phyloP scores from a whole-genome alignment of 92 coral and sea anemone genomes.

The Desmophyllum pertusum region DNA sequence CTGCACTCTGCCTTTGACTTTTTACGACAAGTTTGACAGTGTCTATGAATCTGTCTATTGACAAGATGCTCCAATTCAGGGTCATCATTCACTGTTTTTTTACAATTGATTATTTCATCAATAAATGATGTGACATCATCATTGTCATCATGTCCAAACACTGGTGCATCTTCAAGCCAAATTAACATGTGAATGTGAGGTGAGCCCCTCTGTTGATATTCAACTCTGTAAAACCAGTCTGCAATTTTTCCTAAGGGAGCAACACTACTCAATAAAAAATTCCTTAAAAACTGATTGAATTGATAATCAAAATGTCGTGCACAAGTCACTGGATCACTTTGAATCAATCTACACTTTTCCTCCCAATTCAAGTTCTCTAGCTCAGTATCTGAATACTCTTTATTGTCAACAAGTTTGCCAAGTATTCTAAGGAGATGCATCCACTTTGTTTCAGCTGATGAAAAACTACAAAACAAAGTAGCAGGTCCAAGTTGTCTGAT shows the following conservation, averaged over 20 bases:
- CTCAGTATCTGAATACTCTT: too few relatives aligned
- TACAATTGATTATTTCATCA: neutral
- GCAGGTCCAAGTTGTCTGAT: too few relatives aligned
- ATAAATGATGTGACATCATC: too few relatives aligned
- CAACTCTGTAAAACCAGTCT: neutral
- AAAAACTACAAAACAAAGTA: too few relatives aligned
- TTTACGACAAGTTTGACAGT: constrained; percentile 31
- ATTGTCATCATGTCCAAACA: neutral
- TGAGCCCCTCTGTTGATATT: neutral
- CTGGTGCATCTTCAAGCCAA: neutral
- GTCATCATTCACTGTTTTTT: neutral
- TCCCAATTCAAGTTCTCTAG: too few relatives aligned
- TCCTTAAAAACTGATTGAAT: too few relatives aligned
- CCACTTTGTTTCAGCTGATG: too few relatives aligned
- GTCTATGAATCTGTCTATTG: neutral
- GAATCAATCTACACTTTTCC: too few relatives aligned
- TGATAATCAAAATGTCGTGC: neutral
- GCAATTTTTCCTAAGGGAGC: neutral
- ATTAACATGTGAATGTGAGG: neutral
- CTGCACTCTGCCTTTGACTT: constrained; percentile 23
- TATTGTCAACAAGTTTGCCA: too few relatives aligned
- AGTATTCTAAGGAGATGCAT: too few relatives aligned
- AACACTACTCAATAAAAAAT: neutral
- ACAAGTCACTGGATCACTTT: neutral
- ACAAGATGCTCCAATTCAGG: neutral